Evolutionary conservation across 2,113 vertebrate species (phyloP).

Genomic region (Atractosteus spatula): DNA sequence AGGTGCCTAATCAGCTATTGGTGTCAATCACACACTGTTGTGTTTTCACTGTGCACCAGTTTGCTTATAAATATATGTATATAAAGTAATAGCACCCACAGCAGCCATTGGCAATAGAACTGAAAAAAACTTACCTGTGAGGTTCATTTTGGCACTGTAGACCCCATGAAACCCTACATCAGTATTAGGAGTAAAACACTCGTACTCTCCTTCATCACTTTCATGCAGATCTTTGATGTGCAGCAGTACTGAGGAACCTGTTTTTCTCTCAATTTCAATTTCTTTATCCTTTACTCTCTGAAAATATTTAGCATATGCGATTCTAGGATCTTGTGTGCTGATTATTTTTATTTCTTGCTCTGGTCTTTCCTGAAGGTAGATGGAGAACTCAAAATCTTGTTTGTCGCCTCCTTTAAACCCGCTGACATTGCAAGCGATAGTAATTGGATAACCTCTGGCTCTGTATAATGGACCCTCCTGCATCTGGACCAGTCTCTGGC

Average conservation of each 20-base stretch:
- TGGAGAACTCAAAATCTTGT: conserved; percentile 66
- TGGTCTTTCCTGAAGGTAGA: conserved; percentile 30
- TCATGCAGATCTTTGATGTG: conserved; percentile 54
- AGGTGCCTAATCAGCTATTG: not conserved
- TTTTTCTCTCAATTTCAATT: conserved; percentile 53
- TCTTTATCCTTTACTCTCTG: conserved; percentile 20
- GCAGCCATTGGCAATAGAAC: not conserved
- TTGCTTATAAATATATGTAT: not conserved
- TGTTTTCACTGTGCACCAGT: not conserved
- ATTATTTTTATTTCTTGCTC: conserved; percentile 50
- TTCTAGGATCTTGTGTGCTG: conserved; percentile 35
- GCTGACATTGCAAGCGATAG: conserved; percentile 73
- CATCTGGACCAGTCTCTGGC: conserved; percentile 53
- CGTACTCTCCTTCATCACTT: conserved; percentile 69
- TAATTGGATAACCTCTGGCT: conserved; percentile 54
- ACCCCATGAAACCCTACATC: conserved; percentile 50
- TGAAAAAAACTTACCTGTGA: conserved; percentile 65
- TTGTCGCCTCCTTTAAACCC: conserved; percentile 40
- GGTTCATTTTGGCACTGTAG: conserved; percentile 63
- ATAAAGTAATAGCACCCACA: not conserved
- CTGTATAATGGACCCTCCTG: conserved; percentile 78
- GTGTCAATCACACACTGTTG: not conserved
- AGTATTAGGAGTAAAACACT: conserved; percentile 71
- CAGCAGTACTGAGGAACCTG: conserved; percentile 53
- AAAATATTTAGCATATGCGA: conserved; percentile 37